A percentile compares a stretch with the other conserved stretches of the same genome.
Conservation (phyloP, 2,888 invertebrate genomes). For the Oligia strigilis region DNA sequence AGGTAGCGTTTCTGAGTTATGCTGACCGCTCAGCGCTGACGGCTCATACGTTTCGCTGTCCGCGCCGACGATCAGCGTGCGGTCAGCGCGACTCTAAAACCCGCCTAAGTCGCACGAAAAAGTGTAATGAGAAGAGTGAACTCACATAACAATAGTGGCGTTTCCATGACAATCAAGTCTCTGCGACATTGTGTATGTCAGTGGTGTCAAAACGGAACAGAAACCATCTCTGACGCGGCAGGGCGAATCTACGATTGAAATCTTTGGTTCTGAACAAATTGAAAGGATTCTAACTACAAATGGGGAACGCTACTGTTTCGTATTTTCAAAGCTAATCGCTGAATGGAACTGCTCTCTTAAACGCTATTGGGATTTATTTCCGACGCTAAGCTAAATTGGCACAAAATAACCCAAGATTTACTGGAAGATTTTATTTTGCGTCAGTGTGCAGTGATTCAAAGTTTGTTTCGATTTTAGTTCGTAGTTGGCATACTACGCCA, state of each 20-base stretch:
- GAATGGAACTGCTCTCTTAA: conserved; percentile 57
- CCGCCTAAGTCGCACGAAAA: too few species aligned
- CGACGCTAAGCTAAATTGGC: conserved; percentile 51
- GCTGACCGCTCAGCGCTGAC: too few species aligned
- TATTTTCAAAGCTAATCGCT: conserved; percentile 57
- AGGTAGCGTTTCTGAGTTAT: too few species aligned
- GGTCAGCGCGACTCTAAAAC: too few species aligned
- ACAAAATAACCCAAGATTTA: conserved; percentile 44
- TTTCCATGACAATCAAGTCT: not conserved
- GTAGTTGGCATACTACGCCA: not conserved
- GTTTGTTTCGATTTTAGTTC: not conserved
- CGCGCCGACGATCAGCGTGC: too few species aligned
- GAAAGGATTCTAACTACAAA: conserved; percentile 67
- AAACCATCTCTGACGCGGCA: not conserved
- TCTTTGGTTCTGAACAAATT: conserved; percentile 56
- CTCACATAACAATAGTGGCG: not conserved
- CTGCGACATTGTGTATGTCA: too few species aligned
- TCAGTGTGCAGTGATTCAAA: not conserved
- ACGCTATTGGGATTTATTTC: conserved; percentile 56
- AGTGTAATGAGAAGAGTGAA: not conserved
- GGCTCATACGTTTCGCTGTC: too few species aligned
- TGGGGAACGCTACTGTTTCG: conserved; percentile 35
- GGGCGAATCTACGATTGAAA: not conserved
- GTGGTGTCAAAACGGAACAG: too few species aligned
- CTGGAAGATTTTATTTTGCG: conserved; percentile 13